These are phyloP conservation scores for Ammodytes marinus DNA, from an alignment of 2,113 vertebrate genomes.

Conservation along the genomic window DNA sequence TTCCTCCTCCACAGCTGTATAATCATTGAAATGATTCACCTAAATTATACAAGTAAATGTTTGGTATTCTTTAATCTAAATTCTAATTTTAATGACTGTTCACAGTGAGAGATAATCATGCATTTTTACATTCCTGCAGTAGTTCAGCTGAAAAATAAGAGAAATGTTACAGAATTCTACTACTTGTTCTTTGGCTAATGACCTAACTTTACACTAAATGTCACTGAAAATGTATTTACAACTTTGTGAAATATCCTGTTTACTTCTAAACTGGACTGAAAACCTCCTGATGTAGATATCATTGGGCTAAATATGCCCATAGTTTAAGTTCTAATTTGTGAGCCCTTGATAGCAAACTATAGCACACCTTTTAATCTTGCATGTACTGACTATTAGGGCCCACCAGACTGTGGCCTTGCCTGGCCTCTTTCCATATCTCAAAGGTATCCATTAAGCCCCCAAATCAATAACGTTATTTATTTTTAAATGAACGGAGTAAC, in stretches of 20 bases:
- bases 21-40: background rate
- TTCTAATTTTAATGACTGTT: background rate
- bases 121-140: background rate
- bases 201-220: background rate
- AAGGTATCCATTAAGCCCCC: no score
- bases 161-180: background rate
- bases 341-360: background rate
- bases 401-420: background rate
- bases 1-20: background rate
- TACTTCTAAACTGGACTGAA: background rate
- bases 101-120: background rate
- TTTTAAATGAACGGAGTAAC: background rate
- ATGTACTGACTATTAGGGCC: background rate
- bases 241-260: background rate
- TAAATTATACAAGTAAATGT: background rate
- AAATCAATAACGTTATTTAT: no score
- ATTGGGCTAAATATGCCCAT: background rate
- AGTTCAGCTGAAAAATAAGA: background rate
- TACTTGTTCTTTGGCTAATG: background rate
- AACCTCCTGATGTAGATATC: no score
- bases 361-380: background rate
- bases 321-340: background rate
- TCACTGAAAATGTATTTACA: background rate
- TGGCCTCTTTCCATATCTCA: background rate
- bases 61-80: background rate